These are phyloP conservation scores for Thalassoma bifasciatum DNA, from an alignment of 2,113 vertebrate species.

Conservation along the genomic window DNA sequence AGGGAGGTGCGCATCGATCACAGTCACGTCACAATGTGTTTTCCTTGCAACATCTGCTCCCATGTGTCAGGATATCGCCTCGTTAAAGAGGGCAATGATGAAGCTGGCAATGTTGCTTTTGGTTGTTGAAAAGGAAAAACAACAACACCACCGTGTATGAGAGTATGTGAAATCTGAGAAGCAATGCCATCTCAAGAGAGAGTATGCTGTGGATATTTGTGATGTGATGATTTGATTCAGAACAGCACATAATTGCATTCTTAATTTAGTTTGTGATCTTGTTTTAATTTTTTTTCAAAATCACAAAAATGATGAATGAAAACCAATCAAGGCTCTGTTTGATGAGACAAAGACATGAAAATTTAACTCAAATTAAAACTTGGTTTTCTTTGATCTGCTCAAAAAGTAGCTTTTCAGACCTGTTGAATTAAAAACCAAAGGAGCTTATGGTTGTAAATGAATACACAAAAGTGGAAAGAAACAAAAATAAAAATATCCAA, in stretches of 20 bases:
- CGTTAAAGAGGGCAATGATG: slow-evolving; percentile 70
- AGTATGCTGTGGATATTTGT: background rate
- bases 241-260: slow-evolving; percentile 6
- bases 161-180: slow-evolving; percentile 9
- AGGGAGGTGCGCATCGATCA: slow-evolving; percentile 74
- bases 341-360: no score
- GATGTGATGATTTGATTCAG: slow-evolving; percentile 3
- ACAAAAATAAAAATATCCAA: no score
- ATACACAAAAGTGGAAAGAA: no score
- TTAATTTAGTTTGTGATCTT: background rate
- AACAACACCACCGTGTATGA: slow-evolving; percentile 7
- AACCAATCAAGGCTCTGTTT: background rate
- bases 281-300: slow-evolving; percentile 4
- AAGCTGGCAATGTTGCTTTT: slow-evolving; percentile 48
- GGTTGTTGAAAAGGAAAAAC: slow-evolving; percentile 32
- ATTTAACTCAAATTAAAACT: no score
- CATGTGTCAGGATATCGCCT: slow-evolving; percentile 72
- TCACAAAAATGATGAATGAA: background rate
- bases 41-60: slow-evolving; percentile 80
- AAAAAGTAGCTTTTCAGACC: no score
- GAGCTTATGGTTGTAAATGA: background rate
- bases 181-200: background rate
- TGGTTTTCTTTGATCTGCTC: no score
- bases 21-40: slow-evolving; percentile 72
- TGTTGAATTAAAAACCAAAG: no score